A percentile compares a stretch with the other conserved stretches of the same genome.
Conservation (phyloP, 1,140 invertebrate species). For the Chymomyza costata region DNA sequence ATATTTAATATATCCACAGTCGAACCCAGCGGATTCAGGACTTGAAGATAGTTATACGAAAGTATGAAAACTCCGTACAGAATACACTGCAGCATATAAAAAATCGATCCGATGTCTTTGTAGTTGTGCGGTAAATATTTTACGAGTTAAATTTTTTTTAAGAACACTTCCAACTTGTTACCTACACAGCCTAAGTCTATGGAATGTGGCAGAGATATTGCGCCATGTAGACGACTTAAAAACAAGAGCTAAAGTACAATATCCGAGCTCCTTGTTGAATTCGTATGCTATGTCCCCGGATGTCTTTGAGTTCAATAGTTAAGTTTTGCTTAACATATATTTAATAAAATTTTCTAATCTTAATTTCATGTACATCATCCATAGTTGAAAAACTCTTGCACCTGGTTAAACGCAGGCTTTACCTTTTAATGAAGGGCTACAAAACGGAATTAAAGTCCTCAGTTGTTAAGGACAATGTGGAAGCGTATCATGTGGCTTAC, state of each 20-base stretch:
- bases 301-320: conserved; percentile 65
- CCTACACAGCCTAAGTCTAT: conserved; percentile 43
- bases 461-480: conserved; percentile 34
- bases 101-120: conserved; percentile 57
- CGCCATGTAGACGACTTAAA: conserved; percentile 60
- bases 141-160: background rate
- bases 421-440: conserved; percentile 63
- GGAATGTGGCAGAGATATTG: conserved; percentile 61
- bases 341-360: background rate
- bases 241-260: conserved; percentile 49
- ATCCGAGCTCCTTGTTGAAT: conserved; percentile 63
- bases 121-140: conserved; percentile 41
- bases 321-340: conserved; percentile 6
- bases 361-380: background rate
- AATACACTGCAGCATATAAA: conserved; percentile 44
- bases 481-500: conserved; percentile 58
- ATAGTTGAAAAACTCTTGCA: conserved; percentile 60
- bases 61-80: conserved; percentile 25
- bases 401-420: conserved; percentile 55
- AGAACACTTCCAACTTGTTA: background rate
- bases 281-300: conserved; percentile 64
- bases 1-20: conserved; percentile 10
- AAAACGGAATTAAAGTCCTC: conserved; percentile 43
- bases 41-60: conserved; percentile 30
- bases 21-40: conserved; percentile 52